phyloP scores from a whole-genome alignment of 1,140 invertebrate genomes.

The Wasmannia auropunctata region DNA sequence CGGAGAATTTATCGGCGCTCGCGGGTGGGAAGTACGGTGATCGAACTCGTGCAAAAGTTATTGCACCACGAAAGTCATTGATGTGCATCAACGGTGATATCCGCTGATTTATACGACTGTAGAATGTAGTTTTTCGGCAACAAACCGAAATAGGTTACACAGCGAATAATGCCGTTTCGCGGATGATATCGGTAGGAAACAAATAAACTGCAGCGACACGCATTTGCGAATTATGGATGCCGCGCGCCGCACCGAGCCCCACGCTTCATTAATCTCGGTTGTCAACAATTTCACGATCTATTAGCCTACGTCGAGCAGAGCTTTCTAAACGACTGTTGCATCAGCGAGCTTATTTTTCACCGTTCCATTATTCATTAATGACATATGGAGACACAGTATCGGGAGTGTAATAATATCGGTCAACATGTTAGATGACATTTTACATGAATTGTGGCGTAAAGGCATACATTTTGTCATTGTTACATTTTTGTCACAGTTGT shows the following conservation, averaged over 20 bases:
- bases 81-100: conserved; percentile 58
- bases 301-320: conserved; percentile 4
- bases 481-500: background rate
- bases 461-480: background rate
- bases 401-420: conserved; percentile 3
- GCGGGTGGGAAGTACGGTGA: conserved; percentile 21
- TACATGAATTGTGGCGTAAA: conserved; percentile 1
- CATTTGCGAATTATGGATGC: conserved; percentile 35
- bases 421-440: background rate
- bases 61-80: conserved; percentile 47
- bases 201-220: conserved; percentile 28
- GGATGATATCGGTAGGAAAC: conserved; percentile 29
- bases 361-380: conserved; percentile 14
- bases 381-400: background rate
- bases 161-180: conserved; percentile 30
- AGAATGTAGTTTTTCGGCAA: conserved; percentile 33
- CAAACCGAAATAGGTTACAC: conserved; percentile 12
- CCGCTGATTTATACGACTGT: conserved; percentile 39
- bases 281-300: conserved; percentile 57
- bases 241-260: background rate
- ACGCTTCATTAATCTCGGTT: conserved; percentile 50
- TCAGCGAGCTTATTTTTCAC: conserved; percentile 7
- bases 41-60: conserved; percentile 37
- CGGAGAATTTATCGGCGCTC: conserved; percentile 28
- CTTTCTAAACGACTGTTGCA: conserved; percentile 9